Evolutionary conservation across 2,113 vertebrate genomes (phyloP), one percentile per base, ranked within the genome.

Genomic region (Oreocharis arfaki): DNA sequence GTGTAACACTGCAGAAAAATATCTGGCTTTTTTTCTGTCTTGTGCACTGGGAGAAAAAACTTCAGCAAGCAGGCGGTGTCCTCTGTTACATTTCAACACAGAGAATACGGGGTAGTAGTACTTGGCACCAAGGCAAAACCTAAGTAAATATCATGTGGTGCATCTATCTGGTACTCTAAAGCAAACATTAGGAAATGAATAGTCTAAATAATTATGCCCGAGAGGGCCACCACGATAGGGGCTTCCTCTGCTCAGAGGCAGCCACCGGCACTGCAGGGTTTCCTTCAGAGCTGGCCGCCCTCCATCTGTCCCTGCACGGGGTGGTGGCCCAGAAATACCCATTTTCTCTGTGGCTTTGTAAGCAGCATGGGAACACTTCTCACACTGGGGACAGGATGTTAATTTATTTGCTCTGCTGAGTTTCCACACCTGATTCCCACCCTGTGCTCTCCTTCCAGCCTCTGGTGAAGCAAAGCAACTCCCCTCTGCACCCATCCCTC

Each of bases 241-340:
- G n/a, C 23, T 90, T 90, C 50, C 76, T 50, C 71, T 81, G 39
- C 79, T 63, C 70, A 67, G 57, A 80, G 64, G 68, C 49, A 90
- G 83, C 41, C 0, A 0, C 41, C 0, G 0, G 55, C 0, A 0
- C 59, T 53, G 50, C 1, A 1, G 49, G 6, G 67, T 55, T 95
- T 84, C 55, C 75, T 59, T 46, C 26, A 33, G 83, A 86, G 26
- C 52, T 83, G 70, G 24, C 30, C 6, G 8, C 24, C 10, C 41
- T 83, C 49, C 55, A 63, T 10, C 35, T 9, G 7, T 68, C 22
- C 46, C 64, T 84, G 3, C 1, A 7, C 0, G 0, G 2, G 42
- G 47, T 0, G 0, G 7, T 28, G 49, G 24, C 71, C 19, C 52
- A 84, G 77, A 84, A 95, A 87, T 18, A 47, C 8, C 32, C 13